Evolutionary conservation across 2,797 vertebrate species (phyloP).

Genomic region (Mormyrops attenuatus): DNA sequence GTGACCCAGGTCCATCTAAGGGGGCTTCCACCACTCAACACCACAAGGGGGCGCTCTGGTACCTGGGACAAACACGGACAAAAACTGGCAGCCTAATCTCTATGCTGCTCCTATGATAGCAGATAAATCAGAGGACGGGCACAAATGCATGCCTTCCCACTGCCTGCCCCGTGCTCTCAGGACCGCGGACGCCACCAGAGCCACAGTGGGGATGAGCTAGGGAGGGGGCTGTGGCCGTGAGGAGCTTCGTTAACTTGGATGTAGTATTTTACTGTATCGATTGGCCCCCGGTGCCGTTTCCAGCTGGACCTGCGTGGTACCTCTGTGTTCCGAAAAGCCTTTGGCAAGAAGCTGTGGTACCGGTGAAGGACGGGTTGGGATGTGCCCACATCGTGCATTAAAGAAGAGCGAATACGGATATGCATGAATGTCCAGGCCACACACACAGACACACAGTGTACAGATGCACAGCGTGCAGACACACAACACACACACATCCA

Average conservation of each 20-base stretch:
- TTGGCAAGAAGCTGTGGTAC: constrained; percentile 12
- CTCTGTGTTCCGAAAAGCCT: neutral
- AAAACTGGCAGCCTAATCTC: neutral
- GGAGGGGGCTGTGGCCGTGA: neutral
- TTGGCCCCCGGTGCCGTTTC: neutral
- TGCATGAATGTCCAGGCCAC: constrained; percentile 31
- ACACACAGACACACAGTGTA: neutral
- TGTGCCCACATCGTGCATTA: neutral
- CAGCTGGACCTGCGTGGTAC: neutral
- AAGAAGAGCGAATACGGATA: neutral
- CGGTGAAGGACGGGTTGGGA: constrained; percentile 2
- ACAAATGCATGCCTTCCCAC: neutral
- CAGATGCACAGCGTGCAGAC: neutral
- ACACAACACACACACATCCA: neutral
- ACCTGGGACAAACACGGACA: neutral
- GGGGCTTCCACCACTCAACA: neutral
- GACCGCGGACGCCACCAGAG: neutral
- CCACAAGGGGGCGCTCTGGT: neutral
- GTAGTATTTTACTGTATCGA: neutral
- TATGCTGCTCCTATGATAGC: neutral
- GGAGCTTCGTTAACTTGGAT: neutral
- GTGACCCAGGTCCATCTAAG: neutral
- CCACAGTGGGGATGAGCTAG: neutral
- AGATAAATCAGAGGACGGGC: neutral
- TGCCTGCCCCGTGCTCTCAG: neutral